A percentile compares a stretch with the other conserved stretches of the same genome.
Evolutionary conservation across 1,140 invertebrate species (phyloP).

Genomic region (Acromyrmex charruanus): DNA sequence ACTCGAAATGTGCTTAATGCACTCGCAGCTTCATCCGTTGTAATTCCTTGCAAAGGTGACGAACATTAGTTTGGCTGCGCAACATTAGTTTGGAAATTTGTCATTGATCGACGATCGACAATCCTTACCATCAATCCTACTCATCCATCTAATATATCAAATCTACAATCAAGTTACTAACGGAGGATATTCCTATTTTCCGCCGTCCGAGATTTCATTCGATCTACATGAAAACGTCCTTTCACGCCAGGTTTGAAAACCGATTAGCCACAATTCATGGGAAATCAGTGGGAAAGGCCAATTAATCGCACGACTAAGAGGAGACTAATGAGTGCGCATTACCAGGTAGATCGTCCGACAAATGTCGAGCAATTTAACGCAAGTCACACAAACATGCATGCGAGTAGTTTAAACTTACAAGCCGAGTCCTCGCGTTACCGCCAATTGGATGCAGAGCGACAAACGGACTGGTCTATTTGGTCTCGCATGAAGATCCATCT

Average conservation of each 20-base stretch:
- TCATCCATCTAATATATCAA: background rate
- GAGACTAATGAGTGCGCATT: constrained; percentile 40
- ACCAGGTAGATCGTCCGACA: constrained; percentile 6
- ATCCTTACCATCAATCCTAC: background rate
- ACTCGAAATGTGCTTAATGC: constrained; percentile 31
- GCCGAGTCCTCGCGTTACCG: constrained; percentile 1
- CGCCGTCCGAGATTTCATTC: background rate
- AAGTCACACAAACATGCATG: constrained; percentile 17
- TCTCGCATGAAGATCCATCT: background rate
- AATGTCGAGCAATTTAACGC: constrained; percentile 20
- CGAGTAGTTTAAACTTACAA: constrained; percentile 36
- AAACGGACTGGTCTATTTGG: background rate
- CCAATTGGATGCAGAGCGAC: constrained; percentile 3
- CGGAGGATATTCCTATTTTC: background rate
- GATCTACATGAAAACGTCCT: background rate
- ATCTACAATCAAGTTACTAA: constrained; percentile 3
- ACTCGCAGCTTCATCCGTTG: constrained; percentile 2
- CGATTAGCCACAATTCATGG: background rate
- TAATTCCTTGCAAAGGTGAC: background rate
- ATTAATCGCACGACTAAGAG: constrained; percentile 18
- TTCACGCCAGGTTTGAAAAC: background rate
- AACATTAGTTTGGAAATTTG: constrained; percentile 2
- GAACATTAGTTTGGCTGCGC: background rate
- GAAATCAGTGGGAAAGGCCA: background rate
- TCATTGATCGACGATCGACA: constrained; percentile 20